Base-by-base conservation (phyloP, 2,113 vertebrate genomes). In the Muscicapa adusta region DNA sequence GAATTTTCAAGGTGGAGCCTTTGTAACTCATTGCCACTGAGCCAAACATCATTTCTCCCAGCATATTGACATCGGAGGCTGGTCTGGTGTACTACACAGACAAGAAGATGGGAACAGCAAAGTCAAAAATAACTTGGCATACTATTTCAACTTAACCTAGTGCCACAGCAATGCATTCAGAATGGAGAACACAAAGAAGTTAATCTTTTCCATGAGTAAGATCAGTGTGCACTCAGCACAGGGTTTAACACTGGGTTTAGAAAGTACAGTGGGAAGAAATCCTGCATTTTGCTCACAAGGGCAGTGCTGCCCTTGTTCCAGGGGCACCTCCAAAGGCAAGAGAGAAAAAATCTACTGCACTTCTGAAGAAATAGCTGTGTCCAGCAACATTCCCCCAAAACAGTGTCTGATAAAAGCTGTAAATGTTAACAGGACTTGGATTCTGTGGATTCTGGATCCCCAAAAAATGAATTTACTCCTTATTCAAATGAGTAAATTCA, bases 21-120 rank as follows among this genome's bases (percentile, higher is more conserved):
- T 98, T 98, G 91, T 99, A 99, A 93, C 98, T 99, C 98, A 98
- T 98, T 38, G 98, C 98, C 18, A 99, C 98, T 0, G 98, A 98
- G 67, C 98, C 98, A 54, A 99, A 99, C 98, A 99, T 99, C 98
- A 98, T 98, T 82, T 98, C 98, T 57, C 98, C 98, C 3, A 99
- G 97, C 98, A 99, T 99, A 75, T 97, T 99, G 91, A 99, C 98
- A 26, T 99, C 98, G 5, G 98, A 98, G n/a, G 98, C 98, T 18
- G 98, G 98, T 58, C 98, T 98, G 8, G 98, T 98, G 63, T 99
- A 99, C 98, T 99, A 65, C 40, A 54, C 3, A 74, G 28, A 38
- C 8, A 61, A 24, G 36, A 66, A 40, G 33, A 89, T 12, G 8
- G 33, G 36, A 88, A 92, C 18, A 70, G 4, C 29, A 67, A 76